Conservation (phyloP, 2,888 invertebrate genomes). For the Sialis lutaria region DNA sequence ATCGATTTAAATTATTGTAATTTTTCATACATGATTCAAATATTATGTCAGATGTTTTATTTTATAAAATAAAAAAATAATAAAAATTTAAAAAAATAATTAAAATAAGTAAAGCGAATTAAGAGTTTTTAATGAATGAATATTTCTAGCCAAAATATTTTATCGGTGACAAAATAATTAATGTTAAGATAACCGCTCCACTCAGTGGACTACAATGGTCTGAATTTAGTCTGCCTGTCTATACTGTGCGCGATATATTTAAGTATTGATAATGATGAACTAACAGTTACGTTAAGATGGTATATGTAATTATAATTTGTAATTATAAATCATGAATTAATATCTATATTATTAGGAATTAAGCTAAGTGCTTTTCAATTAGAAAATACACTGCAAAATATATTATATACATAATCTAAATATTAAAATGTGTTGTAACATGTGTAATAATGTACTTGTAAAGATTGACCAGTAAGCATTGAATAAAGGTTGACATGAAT, state of each 20-base stretch:
- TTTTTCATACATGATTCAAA: too few relatives aligned
- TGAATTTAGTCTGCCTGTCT: slow-evolving; percentile 7
- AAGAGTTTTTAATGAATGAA: background rate
- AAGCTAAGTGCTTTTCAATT: slow-evolving; percentile 28
- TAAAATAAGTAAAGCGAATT: slow-evolving; percentile 1
- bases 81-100: slow-evolving; percentile 1
- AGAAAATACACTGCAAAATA: slow-evolving; percentile 12
- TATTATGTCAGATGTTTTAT: too few relatives aligned
- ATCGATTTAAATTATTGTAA: background rate
- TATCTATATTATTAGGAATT: slow-evolving; percentile 8
- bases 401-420: slow-evolving; percentile 1
- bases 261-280: slow-evolving; percentile 4
- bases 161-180: slow-evolving; percentile 1
- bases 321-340: slow-evolving; percentile 2
- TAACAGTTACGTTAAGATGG: slow-evolving; percentile 3
- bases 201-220: slow-evolving; percentile 3
- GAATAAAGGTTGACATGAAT: slow-evolving; percentile 38
- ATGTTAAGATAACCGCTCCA: slow-evolving; percentile 3
- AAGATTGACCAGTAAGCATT: slow-evolving; percentile 36
- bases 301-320: background rate
- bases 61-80: slow-evolving; percentile 4
- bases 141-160: slow-evolving; percentile 7
- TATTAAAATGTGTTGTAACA: slow-evolving; percentile 11
- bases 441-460: slow-evolving; percentile 28
- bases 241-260: background rate